A percentile compares a stretch with the other conserved stretches of the same genome.
These are phyloP conservation scores for Camponotus pennsylvanicus DNA, from an alignment of 1,140 invertebrate species.

Conservation along the genomic window DNA sequence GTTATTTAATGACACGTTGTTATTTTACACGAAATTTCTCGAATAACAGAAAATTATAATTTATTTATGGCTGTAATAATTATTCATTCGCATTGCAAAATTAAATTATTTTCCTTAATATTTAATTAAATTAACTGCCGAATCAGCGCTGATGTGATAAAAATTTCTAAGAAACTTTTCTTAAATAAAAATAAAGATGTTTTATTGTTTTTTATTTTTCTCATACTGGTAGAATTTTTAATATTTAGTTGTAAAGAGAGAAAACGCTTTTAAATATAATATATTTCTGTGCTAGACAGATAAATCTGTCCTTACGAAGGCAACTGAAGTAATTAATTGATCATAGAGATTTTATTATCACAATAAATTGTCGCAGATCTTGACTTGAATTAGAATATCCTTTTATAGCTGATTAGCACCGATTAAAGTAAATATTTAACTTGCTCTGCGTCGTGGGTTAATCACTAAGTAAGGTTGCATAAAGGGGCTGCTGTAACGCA, in stretches of 20 bases:
- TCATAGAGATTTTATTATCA: conserved; percentile 56
- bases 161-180: too few relatives aligned
- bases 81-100: too few relatives aligned
- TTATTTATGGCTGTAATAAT: too few relatives aligned
- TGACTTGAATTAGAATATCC: conserved; percentile 69
- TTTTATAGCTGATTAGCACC: conserved; percentile 73
- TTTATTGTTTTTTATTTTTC: too few relatives aligned
- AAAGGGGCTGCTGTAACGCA: conserved; percentile 40
- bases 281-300: neutral
- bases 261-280: neutral
- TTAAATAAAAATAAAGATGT: too few relatives aligned
- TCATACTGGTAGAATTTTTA: neutral
- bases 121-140: too few relatives aligned
- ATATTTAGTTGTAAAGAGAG: neutral
- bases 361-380: conserved; percentile 70
- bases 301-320: conserved; percentile 32
- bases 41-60: too few relatives aligned
- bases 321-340: conserved; percentile 48
- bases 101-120: too few relatives aligned
- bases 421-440: conserved; percentile 77
- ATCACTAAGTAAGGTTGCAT: conserved; percentile 63
- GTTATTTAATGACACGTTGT: too few relatives aligned
- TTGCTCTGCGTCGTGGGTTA: conserved; percentile 62
- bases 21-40: too few relatives aligned
- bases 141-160: too few relatives aligned